Percentiles rank a stretch among this genome's conserved stretches.
phyloP scores from a whole-genome alignment of 2,888 invertebrate species.

The Bellardia bayeri region DNA sequence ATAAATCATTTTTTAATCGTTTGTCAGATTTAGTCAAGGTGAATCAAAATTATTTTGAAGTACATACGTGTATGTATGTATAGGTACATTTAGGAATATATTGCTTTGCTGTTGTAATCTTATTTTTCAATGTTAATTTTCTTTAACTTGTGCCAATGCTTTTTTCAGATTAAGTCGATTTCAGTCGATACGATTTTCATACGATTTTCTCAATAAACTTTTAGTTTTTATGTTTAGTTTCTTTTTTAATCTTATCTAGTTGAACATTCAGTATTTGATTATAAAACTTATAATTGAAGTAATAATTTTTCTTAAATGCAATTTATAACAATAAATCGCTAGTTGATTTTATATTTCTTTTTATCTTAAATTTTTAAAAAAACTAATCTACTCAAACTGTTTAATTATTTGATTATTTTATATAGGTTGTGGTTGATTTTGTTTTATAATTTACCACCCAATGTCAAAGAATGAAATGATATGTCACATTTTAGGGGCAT shows the following conservation, averaged over 20 bases:
- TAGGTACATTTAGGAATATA: not conserved
- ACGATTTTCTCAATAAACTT: not conserved
- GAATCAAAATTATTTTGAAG: not conserved
- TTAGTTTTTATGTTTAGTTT: not conserved
- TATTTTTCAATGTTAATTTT: not conserved
- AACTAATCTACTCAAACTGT: not conserved
- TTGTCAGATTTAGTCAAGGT: not conserved
- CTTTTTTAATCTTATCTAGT: not conserved
- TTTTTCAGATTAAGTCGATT: not conserved
- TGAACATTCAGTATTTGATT: not conserved
- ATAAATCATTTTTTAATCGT: not conserved
- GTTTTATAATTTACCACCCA: not conserved
- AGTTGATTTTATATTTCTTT: not conserved
- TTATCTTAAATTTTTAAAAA: not conserved
- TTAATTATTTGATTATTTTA: not conserved
- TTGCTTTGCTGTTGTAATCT: not conserved
- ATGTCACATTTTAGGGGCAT: too few relatives aligned
- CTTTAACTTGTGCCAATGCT: not conserved
- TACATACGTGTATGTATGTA: not conserved
- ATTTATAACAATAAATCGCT: not conserved
- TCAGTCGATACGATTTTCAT: constrained; percentile 4
- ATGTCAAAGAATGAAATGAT: too few relatives aligned
- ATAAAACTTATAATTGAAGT: not conserved
- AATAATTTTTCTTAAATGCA: not conserved
- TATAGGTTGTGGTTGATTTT: not conserved